These are phyloP conservation scores for Drosophila emarginata DNA, from an alignment of 2,888 invertebrate genomes.

Conservation along the genomic window DNA sequence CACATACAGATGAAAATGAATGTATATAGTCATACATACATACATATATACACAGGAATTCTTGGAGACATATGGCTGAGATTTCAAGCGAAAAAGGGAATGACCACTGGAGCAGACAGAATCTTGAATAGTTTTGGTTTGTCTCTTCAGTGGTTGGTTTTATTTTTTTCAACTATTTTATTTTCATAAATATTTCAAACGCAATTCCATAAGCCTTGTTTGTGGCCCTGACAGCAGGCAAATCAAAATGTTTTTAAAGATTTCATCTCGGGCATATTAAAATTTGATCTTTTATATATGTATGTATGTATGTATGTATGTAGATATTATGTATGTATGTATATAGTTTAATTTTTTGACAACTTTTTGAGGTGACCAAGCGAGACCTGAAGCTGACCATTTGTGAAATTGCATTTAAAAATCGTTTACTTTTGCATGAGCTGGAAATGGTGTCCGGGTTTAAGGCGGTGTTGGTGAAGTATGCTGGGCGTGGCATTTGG, in stretches of 20 bases:
- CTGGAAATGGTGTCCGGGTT: background rate
- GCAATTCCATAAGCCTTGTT: conserved; percentile 56
- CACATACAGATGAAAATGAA: conserved; percentile 15
- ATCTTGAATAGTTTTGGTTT: conserved; percentile 25
- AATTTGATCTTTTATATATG: conserved; percentile 44
- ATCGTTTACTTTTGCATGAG: conserved; percentile 59
- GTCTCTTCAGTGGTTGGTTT: conserved; percentile 3
- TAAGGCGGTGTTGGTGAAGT: background rate
- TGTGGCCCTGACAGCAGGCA: conserved; percentile 33
- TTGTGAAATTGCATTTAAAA: conserved; percentile 57
- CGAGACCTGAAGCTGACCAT: conserved; percentile 29
- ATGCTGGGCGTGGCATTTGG: background rate
- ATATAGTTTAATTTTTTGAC: conserved; percentile 22
- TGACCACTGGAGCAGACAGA: conserved; percentile 25
- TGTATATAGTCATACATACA: no score
- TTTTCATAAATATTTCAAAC: conserved; percentile 65
- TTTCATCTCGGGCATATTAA: conserved; percentile 55
- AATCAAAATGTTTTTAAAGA: conserved; percentile 68
- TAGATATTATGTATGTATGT: conserved; percentile 4
- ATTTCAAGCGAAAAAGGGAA: conserved; percentile 16
- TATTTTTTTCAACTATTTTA: conserved; percentile 28
- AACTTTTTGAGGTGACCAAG: conserved; percentile 28
- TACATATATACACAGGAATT: conserved; percentile 8
- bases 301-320: background rate
- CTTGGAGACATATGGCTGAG: conserved; percentile 2